Conservation (phyloP, 2,113 vertebrate genomes). For the Addax nasomaculatus region DNA sequence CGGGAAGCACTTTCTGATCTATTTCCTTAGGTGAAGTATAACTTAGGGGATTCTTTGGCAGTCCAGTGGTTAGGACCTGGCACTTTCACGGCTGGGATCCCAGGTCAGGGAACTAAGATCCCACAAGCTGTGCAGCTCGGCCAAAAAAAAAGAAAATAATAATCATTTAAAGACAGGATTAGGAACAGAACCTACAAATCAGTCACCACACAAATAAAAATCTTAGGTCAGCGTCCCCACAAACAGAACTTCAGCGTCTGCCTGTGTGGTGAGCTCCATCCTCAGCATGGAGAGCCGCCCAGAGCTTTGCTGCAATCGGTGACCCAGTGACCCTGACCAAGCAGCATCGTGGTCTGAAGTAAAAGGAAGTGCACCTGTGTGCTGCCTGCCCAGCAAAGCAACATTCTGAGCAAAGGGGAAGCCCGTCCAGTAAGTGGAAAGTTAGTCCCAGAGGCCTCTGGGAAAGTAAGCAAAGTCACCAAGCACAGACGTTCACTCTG, state of each 20-base stretch:
- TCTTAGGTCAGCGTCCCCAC: accelerated
- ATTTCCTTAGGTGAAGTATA: neutral
- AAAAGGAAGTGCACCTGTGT: neutral
- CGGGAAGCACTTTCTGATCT: neutral
- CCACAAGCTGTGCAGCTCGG: neutral
- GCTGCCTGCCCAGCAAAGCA: neutral
- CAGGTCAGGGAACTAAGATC: neutral
- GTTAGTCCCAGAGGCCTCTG: neutral
- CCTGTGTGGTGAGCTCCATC: neutral
- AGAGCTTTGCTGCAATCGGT: neutral
- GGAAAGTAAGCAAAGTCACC: neutral
- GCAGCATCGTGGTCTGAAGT: accelerated
- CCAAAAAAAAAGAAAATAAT: neutral
- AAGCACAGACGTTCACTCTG: accelerated
- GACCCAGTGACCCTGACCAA: neutral
- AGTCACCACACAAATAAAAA: neutral
- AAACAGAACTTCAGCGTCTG: neutral
- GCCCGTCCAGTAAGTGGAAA: accelerated
- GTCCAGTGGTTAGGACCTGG: neutral
- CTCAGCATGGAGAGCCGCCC: neutral
- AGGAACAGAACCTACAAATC: neutral
- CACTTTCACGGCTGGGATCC: neutral
- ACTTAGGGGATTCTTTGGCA: neutral
- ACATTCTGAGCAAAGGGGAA: accelerated
- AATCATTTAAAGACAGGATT: neutral